phyloP scores from a whole-genome alignment of 2,888 invertebrate species.

The Coleophora deauratella region DNA sequence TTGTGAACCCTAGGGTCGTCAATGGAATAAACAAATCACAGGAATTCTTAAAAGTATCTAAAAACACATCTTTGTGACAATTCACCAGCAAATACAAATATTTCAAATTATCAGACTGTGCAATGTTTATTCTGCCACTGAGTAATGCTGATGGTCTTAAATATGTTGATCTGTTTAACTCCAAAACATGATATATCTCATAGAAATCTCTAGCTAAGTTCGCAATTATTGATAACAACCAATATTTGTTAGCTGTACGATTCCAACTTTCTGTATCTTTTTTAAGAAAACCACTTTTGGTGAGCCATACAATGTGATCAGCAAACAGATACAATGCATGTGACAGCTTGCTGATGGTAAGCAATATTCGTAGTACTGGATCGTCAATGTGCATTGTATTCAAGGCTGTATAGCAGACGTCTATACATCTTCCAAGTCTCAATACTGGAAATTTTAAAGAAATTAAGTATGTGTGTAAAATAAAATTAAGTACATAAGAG shows the following conservation, averaged over 20 bases:
- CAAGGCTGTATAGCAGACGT: conserved; percentile 83
- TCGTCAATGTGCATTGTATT: conserved; percentile 83
- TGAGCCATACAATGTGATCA: conserved; percentile 91
- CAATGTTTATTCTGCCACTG: conserved; percentile 35
- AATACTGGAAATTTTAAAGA: conserved; percentile 76
- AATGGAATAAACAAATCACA: conserved; percentile 92
- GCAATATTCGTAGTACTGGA: conserved; percentile 77
- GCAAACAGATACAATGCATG: conserved; percentile 86
- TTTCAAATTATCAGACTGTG: conserved; percentile 35
- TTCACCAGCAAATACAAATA: conserved; percentile 40
- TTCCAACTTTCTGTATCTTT: conserved; percentile 86
- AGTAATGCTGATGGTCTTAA: conserved; percentile 57
- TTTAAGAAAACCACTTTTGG: conserved; percentile 79
- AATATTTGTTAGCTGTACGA: conserved; percentile 83
- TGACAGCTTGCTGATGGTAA: conserved; percentile 86
- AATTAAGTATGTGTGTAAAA: neutral
- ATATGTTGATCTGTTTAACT: conserved; percentile 52
- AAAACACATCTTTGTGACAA: conserved; percentile 77
- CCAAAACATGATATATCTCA: conserved; percentile 81
- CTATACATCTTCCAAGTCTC: conserved; percentile 88
- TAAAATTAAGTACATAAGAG: too few species aligned
- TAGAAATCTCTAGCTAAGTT: conserved; percentile 89
- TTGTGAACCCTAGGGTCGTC: conserved; percentile 84
- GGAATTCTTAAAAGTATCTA: conserved; percentile 89
- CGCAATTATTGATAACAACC: conserved; percentile 87